Base-by-base conservation (phyloP, 2,113 vertebrate genomes). In the Calonectris borealis region DNA sequence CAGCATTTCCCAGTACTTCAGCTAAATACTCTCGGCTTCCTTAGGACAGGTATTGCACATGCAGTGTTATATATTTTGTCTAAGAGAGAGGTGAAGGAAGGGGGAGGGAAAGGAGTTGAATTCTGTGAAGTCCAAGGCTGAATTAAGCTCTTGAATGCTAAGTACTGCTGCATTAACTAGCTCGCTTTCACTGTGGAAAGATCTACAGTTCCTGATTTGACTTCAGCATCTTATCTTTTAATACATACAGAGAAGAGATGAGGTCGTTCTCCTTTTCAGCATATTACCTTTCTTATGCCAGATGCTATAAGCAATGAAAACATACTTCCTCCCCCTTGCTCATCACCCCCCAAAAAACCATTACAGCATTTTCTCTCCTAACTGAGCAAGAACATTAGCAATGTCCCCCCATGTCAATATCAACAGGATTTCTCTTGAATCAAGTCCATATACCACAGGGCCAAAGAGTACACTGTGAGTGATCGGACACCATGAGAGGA, bases 101-200 rank as follows among this genome's bases (percentile, higher is more conserved):
- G 24, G 22, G 73, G 52, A 93, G 73, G 77, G 65, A 78, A 95
- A 61, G 58, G 22, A 85, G 46, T 10, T 83, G 78, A 90, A 95
- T 94, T 90, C 77, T 92, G 93, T 49, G 6, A 93, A 94, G 84
- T 94, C 90, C 93, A 93, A 96, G 34, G 71, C 64, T 91, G 94
- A 86, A 90, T 83, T 79, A 96, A 88, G 90, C 75, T 86, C 81
- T 42, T 89, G 94, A 95, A 97, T 93, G 58, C 68, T 88, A 88
- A 97, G 71, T 71, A 93, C 55, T 88, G 70, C 92, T 96, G 93
- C 95, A 94, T 95, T 94, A 92, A 91, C 69, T 61, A 84, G 32
- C 58, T 86, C 2, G 1, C 75, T 92, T 92, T 84, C 72, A 52
- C 68, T 5, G 3, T 71, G 55, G 44, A 55, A 88, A 90, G 71